Percentiles rank a stretch among this genome's conserved stretches.
Conservation (phyloP, 1,140 invertebrate genomes). For the Megalonaias nervosa region DNA sequence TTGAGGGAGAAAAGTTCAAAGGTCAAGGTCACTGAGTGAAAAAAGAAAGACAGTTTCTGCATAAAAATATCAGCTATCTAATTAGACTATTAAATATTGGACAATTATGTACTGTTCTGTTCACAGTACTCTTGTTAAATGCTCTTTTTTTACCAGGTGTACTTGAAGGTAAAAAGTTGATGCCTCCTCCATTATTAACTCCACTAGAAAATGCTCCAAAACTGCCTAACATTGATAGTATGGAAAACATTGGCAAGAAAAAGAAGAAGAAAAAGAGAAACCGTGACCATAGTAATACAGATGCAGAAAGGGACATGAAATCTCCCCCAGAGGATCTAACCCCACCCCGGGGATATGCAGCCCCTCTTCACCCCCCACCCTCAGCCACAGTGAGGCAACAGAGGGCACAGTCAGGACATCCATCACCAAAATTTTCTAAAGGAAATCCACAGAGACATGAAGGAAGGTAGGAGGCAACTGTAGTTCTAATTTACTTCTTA, state of each 20-base stretch:
- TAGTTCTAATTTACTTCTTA: neutral
- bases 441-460: slow-evolving; percentile 55
- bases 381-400: slow-evolving; percentile 44
- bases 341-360: slow-evolving; percentile 59
- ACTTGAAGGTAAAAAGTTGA: slow-evolving; percentile 56
- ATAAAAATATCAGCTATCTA: too few species aligned
- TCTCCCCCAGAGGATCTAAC: slow-evolving; percentile 53
- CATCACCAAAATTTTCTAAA: slow-evolving; percentile 56
- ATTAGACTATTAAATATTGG: too few species aligned
- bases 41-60: too few species aligned
- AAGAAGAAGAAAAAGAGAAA: slow-evolving; percentile 57
- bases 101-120: too few species aligned
- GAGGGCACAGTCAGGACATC: slow-evolving; percentile 44
- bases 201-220: slow-evolving; percentile 63
- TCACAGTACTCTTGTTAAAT: too few species aligned
- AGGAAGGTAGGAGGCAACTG: slow-evolving; percentile 36
- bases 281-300: slow-evolving; percentile 47
- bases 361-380: slow-evolving; percentile 59
- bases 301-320: slow-evolving; percentile 46
- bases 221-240: slow-evolving; percentile 43
- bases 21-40: too few species aligned
- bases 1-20: too few species aligned
- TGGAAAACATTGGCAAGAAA: slow-evolving; percentile 49
- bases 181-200: slow-evolving; percentile 56
- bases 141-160: slow-evolving; percentile 40